Conservation (phyloP, 53 echinoderm and acorn worm species). For the Crossaster papposus region DNA sequence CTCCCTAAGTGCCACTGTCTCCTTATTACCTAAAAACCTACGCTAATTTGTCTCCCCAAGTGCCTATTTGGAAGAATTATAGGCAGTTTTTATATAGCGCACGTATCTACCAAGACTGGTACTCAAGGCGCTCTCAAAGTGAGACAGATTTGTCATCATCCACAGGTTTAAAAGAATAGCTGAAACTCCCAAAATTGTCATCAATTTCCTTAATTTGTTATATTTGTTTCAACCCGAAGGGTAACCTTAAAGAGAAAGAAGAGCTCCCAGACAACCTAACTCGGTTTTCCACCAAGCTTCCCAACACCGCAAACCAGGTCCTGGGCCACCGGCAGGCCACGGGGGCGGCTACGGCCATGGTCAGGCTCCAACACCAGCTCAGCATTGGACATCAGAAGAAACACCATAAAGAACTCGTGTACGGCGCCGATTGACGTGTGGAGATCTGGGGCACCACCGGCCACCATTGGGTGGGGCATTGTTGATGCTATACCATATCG, state of each 20-base stretch:
- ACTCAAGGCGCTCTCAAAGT: no score
- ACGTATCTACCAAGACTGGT: no score
- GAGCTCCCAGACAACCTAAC: conserved; percentile 83
- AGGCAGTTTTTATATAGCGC: no score
- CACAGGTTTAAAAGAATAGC: no score
- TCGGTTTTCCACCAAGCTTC: conserved; percentile 79
- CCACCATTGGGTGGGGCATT: background rate
- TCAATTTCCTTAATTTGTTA: background rate
- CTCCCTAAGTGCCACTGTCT: no score
- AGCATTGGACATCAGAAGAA: conserved; percentile 81
- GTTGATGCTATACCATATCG: no score
- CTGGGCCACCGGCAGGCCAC: conserved; percentile 85
- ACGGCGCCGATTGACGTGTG: conserved; percentile 51
- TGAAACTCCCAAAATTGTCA: background rate
- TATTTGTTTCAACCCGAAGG: conserved; percentile 53
- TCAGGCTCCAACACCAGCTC: conserved; percentile 81
- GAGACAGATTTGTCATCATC: no score
- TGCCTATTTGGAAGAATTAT: no score
- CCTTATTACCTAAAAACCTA: no score
- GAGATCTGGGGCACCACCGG: background rate
- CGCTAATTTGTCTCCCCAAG: no score
- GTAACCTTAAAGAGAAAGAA: conserved; percentile 73
- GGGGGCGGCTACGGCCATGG: conserved; percentile 79
- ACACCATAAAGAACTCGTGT: conserved; percentile 83
- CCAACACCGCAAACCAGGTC: conserved; percentile 84